These are phyloP conservation scores for Cheilosia impressa DNA, from an alignment of 2,888 invertebrate species.

Conservation along the genomic window DNA sequence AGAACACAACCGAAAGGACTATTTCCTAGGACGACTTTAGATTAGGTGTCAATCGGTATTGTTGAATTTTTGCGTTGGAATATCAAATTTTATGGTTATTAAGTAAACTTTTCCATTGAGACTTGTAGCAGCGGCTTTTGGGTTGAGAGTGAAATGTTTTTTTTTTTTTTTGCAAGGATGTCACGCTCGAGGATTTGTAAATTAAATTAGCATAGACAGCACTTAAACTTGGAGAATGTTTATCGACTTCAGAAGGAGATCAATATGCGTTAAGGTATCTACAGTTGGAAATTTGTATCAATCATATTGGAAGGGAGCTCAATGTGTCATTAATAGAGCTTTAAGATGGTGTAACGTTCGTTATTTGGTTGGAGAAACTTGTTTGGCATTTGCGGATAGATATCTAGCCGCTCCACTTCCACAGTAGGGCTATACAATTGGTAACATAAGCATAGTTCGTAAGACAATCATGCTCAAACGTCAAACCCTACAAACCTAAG, in stretches of 20 bases:
- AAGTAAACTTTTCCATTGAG: constrained; percentile 58
- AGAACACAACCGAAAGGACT: constrained; percentile 24
- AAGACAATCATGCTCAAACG: too few relatives aligned
- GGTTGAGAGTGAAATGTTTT: background rate
- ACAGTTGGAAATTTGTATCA: too few relatives aligned
- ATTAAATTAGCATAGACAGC: constrained; percentile 64
- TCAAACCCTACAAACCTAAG: too few relatives aligned
- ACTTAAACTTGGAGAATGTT: constrained; percentile 22
- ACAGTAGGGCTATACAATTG: too few relatives aligned
- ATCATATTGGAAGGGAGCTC: too few relatives aligned
- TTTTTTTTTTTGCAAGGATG: background rate
- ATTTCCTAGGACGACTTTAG: constrained; percentile 36
- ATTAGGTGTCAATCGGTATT: constrained; percentile 73
- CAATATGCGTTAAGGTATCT: constrained; percentile 1
- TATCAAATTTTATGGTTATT: constrained; percentile 73
- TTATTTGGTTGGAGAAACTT: too few relatives aligned
- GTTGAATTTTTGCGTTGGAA: constrained; percentile 63
- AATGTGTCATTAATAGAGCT: too few relatives aligned
- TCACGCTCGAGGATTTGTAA: constrained; percentile 27
- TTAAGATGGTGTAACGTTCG: too few relatives aligned
- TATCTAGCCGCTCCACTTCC: too few relatives aligned
- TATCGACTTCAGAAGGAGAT: constrained; percentile 8
- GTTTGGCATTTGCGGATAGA: too few relatives aligned
- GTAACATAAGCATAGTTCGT: too few relatives aligned
- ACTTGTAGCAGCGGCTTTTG: background rate